These are phyloP conservation scores for Mallotus villosus DNA, from an alignment of 2,797 vertebrate species.

Conservation along the genomic window DNA sequence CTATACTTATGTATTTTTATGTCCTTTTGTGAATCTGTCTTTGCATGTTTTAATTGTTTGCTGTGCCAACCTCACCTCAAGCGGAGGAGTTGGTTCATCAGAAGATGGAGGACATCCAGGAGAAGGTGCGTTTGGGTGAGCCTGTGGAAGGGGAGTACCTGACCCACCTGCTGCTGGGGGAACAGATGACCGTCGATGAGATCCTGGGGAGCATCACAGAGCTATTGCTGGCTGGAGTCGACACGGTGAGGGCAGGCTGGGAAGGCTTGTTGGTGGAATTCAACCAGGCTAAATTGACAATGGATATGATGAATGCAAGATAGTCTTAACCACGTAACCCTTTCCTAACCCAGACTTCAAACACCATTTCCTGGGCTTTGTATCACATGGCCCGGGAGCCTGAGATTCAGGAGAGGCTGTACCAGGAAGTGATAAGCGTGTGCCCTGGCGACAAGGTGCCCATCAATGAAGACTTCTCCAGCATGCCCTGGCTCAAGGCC, in stretches of 20 bases:
- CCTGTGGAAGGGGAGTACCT: slow-evolving; percentile 76
- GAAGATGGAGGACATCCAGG: slow-evolving; percentile 70
- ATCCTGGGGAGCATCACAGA: slow-evolving; percentile 80
- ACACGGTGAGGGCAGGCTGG: slow-evolving; percentile 70
- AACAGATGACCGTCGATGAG: slow-evolving; percentile 73
- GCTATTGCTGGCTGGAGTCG: slow-evolving; percentile 79
- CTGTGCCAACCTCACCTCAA: slow-evolving; percentile 26
- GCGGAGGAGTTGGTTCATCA: slow-evolving; percentile 71
- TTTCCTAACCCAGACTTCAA: slow-evolving; percentile 71
- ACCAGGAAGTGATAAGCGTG: slow-evolving; percentile 68
- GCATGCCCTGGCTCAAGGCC: slow-evolving; percentile 78
- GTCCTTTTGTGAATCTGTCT: slow-evolving; percentile 59
- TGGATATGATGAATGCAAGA: neutral
- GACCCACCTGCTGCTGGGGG: slow-evolving; percentile 75
- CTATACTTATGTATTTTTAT: neutral
- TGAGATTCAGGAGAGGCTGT: slow-evolving; percentile 68
- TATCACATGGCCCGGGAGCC: slow-evolving; percentile 73
- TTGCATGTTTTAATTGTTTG: neutral
- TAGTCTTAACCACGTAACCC: neutral
- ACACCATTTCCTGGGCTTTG: slow-evolving; percentile 77
- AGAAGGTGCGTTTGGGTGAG: slow-evolving; percentile 53
- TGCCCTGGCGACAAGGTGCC: slow-evolving; percentile 71
- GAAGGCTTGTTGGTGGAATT: neutral
- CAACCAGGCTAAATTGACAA: neutral
- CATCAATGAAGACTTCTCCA: slow-evolving; percentile 60